These are phyloP conservation scores for Semaprochilodus insignis DNA, from an alignment of 2,797 vertebrate genomes.

Conservation along the genomic window DNA sequence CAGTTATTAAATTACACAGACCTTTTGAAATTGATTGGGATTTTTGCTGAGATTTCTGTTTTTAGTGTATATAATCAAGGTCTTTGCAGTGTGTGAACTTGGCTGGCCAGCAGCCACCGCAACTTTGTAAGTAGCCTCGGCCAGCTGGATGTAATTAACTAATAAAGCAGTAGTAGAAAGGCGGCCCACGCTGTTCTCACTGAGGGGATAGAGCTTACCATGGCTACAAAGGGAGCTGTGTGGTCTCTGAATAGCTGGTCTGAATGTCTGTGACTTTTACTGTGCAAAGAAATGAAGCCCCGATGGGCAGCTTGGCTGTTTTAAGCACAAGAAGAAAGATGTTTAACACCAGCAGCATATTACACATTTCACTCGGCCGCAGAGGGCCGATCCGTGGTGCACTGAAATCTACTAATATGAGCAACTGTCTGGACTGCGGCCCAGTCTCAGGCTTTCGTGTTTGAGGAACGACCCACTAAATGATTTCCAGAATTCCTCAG, in stretches of 20 bases:
- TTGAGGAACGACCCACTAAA: not conserved
- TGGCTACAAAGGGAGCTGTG: conserved; percentile 41
- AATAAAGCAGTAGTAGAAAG: conserved; percentile 35
- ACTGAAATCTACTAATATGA: not conserved
- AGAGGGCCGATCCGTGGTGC: not conserved
- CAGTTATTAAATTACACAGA: too few relatives aligned
- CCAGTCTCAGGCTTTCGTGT: conserved; percentile 1
- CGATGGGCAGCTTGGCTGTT: conserved; percentile 19
- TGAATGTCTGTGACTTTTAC: conserved; percentile 31
- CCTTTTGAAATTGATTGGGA: too few relatives aligned
- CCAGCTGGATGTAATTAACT: conserved; percentile 52
- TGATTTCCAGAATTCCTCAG: not conserved
- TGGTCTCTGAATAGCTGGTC: conserved; percentile 35
- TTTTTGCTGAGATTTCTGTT: not conserved
- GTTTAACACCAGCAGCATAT: not conserved
- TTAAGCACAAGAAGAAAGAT: not conserved
- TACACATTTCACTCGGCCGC: not conserved
- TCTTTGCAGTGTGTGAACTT: not conserved
- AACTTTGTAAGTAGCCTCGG: conserved; percentile 33
- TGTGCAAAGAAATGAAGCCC: conserved; percentile 6
- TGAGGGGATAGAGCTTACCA: conserved; percentile 26
- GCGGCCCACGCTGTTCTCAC: conserved; percentile 37
- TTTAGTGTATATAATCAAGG: not conserved
- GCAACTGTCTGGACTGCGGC: not conserved
- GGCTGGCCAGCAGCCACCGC: not conserved